phyloP scores from a whole-genome alignment of 1,140 invertebrate species.

The Branchinecta lindahli region DNA sequence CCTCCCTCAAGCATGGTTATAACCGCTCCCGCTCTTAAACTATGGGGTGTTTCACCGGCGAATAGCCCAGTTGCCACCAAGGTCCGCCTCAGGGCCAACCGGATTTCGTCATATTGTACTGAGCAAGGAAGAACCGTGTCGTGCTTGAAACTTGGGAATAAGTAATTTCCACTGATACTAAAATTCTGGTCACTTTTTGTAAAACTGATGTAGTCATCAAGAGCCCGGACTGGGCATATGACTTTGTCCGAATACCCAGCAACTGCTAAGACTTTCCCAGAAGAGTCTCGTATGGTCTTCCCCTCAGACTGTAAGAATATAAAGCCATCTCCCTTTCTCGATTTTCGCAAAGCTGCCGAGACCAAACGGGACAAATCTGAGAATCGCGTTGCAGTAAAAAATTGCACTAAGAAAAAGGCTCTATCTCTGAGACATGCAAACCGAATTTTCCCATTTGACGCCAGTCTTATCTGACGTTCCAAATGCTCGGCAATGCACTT shows the following conservation, averaged over 20 bases:
- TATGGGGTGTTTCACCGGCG: background rate
- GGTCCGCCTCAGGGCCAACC: background rate
- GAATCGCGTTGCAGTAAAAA: constrained; percentile 8
- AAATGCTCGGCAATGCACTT: background rate
- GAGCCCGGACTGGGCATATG: background rate
- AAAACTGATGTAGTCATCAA: background rate
- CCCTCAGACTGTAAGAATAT: background rate
- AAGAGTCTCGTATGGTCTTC: background rate
- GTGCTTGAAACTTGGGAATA: background rate
- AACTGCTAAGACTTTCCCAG: background rate
- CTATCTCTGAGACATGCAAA: background rate
- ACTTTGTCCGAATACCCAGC: background rate
- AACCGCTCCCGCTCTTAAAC: background rate
- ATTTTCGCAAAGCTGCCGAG: background rate
- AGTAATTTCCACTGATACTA: background rate
- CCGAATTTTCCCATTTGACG: background rate
- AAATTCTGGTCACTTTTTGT: background rate
- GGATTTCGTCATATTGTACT: background rate
- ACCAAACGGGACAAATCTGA: background rate
- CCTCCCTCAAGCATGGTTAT: background rate
- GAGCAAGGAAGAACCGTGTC: background rate
- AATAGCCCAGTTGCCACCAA: background rate
- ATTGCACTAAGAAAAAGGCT: background rate
- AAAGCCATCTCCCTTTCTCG: background rate
- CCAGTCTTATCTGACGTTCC: background rate